Conservation (phyloP, 2,888 invertebrate genomes). For the Caenorhabditis becei region DNA sequence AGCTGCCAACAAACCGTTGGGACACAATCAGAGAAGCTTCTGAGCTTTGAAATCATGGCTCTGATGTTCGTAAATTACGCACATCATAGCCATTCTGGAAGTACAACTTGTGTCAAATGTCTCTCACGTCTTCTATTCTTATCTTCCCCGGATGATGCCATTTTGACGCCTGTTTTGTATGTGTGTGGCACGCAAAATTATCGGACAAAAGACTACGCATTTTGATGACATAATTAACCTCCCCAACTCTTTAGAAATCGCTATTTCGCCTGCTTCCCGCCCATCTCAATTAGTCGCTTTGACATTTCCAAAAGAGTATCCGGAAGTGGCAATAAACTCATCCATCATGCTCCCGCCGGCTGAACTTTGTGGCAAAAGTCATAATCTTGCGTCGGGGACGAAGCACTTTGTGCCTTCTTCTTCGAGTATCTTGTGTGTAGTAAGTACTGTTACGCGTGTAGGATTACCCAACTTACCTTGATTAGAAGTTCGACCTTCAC, state of each 20-base stretch:
- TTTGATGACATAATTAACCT: conserved; percentile 22
- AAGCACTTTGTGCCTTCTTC: no score
- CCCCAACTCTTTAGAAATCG: conserved; percentile 11
- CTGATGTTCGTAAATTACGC: no score
- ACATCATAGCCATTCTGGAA: no score
- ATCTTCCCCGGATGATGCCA: conserved; percentile 26
- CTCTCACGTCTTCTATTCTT: conserved; percentile 2
- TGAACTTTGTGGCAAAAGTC: not conserved
- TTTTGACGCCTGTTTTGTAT: conserved; percentile 38
- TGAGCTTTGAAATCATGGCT: no score
- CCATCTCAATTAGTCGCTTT: conserved; percentile 18
- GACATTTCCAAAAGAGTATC: conserved; percentile 29
- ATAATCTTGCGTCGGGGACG: not conserved
- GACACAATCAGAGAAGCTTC: no score
- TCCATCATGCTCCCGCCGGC: conserved; percentile 27
- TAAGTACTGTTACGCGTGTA: no score
- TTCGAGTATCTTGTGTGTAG: no score
- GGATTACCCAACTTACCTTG: no score
- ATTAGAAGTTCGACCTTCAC: no score
- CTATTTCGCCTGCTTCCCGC: not conserved
- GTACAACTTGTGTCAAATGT: no score
- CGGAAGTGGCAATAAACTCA: conserved; percentile 23
- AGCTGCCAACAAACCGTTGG: no score
- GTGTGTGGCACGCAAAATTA: conserved; percentile 26
- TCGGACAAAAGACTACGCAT: conserved; percentile 3